Percentiles rank a stretch among this genome's conserved stretches.
phyloP scores from a whole-genome alignment of 2,888 invertebrate species.

The Drosophila mulleri region DNA sequence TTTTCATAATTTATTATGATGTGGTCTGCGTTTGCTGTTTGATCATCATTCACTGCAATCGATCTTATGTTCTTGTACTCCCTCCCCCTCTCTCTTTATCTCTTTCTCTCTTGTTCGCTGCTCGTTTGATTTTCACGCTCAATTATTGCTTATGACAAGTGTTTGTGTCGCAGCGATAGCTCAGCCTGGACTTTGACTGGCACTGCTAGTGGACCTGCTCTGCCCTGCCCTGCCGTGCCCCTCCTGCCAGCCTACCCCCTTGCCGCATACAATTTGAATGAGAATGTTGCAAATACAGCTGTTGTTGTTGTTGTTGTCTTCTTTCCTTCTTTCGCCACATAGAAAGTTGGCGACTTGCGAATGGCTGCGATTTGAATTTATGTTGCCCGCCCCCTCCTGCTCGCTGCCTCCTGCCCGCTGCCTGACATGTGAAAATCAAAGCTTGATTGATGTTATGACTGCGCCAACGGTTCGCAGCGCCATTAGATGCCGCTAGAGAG shows the following conservation, averaged over 20 bases:
- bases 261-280: constrained; percentile 39
- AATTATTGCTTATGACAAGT: constrained; percentile 81
- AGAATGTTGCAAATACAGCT: constrained; percentile 57
- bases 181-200: constrained; percentile 48
- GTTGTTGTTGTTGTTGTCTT: background rate
- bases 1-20: constrained; percentile 4
- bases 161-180: constrained; percentile 75
- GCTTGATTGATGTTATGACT: constrained; percentile 79
- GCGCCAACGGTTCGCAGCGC: constrained; percentile 42
- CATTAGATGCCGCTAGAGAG: background rate
- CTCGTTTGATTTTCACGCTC: constrained; percentile 61
- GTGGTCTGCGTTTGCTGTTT: background rate
- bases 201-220: constrained; percentile 10
- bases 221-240: background rate
- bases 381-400: constrained; percentile 48
- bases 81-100: background rate
- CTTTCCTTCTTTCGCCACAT: constrained; percentile 17
- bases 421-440: constrained; percentile 80
- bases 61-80: constrained; percentile 58
- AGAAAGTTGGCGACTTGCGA: constrained; percentile 58
- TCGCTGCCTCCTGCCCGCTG: constrained; percentile 5
- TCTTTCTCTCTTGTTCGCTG: background rate
- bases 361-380: constrained; percentile 73
- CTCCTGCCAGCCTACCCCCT: background rate
- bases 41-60: constrained; percentile 42